Evolutionary conservation across 2,888 invertebrate genomes (phyloP).

Genomic region (Drosophila helvetica): DNA sequence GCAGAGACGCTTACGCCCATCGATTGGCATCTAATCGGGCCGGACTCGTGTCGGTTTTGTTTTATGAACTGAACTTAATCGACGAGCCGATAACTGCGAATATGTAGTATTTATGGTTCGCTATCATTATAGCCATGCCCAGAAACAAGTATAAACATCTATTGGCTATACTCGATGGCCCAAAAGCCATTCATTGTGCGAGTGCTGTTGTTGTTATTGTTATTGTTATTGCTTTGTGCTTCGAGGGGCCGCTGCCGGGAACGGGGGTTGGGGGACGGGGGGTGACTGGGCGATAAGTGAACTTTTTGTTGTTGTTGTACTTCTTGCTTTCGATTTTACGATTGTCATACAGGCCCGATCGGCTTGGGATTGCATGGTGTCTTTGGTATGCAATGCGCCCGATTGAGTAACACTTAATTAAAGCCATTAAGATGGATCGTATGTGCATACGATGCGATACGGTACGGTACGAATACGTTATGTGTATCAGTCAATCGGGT

Average conservation of each 20-base stretch:
- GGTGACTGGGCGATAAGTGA: conserved; percentile 33
- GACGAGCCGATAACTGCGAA: conserved; percentile 54
- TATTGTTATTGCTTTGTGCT: conserved; percentile 7
- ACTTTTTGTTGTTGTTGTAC: conserved; percentile 27
- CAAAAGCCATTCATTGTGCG: not conserved
- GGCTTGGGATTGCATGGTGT: conserved; percentile 34
- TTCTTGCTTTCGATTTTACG: conserved; percentile 44
- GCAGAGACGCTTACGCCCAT: not conserved
- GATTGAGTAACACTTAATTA: conserved; percentile 58
- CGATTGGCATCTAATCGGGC: conserved; percentile 30
- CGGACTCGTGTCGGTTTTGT: conserved; percentile 28
- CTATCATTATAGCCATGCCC: conserved; percentile 49
- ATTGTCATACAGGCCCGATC: conserved; percentile 19
- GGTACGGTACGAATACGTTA: not conserved
- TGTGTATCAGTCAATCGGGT: conserved; percentile 15
- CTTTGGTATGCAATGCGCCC: conserved; percentile 33
- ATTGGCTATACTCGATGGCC: conserved; percentile 15
- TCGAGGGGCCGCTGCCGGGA: not conserved
- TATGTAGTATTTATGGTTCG: conserved; percentile 47
- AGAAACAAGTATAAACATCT: conserved; percentile 47
- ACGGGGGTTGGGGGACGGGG: not conserved
- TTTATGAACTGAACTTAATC: conserved; percentile 62
- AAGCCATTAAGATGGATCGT: conserved; percentile 46
- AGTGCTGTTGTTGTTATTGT: conserved; percentile 9
- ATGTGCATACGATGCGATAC: not conserved